phyloP scores from a whole-genome alignment of 2,113 vertebrate species.

The Okapia johnstoni region DNA sequence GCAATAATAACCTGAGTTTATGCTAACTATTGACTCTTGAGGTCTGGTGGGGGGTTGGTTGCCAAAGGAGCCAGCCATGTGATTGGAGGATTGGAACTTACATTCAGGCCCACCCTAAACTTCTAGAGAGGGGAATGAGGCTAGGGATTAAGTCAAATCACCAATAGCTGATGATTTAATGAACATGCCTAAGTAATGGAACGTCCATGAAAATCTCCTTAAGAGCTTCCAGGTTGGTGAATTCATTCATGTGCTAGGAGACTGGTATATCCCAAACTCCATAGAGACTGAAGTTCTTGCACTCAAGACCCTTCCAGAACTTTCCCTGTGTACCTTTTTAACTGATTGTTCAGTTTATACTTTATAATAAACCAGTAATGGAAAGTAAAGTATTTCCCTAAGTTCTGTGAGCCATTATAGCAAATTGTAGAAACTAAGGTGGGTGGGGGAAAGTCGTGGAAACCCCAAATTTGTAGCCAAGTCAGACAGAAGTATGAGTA shows the following conservation, averaged over 20 bases:
- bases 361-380: not conserved
- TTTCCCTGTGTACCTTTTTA: not conserved
- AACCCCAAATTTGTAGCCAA: not conserved
- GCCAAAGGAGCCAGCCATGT: not conserved
- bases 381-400: not conserved
- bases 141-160: not conserved
- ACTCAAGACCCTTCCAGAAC: not conserved
- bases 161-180: not conserved
- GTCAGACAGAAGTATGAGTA: not conserved
- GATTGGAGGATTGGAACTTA: not conserved
- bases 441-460: not conserved
- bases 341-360: not conserved
- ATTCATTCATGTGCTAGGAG: not conserved
- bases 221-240: not conserved
- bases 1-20: not conserved
- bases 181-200: not conserved
- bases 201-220: not conserved
- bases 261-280: not conserved
- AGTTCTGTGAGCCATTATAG: not conserved
- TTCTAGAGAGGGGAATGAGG: not conserved
- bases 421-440: not conserved
- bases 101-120: not conserved
- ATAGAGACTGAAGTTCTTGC: not conserved
- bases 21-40: not conserved
- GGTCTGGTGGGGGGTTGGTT: not conserved